phyloP scores from a whole-genome alignment of 2,888 invertebrate genomes.

The Brachyopa scutellaris region DNA sequence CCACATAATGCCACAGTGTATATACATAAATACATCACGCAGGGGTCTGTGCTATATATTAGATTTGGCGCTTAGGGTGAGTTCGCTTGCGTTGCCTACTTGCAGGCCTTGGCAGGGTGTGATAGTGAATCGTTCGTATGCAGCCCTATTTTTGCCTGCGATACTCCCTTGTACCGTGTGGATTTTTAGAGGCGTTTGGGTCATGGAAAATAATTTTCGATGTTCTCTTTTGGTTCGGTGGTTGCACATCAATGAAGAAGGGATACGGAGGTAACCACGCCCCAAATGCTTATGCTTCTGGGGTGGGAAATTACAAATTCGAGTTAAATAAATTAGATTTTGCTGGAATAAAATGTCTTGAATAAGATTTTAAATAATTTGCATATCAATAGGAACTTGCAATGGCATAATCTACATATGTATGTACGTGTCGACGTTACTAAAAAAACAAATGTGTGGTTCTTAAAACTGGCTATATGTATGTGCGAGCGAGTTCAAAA shows the following conservation, averaged over 20 bases:
- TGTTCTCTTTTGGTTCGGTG: slow-evolving; percentile 59
- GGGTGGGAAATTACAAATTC: slow-evolving; percentile 50
- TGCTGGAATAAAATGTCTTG: background rate
- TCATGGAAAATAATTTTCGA: slow-evolving; percentile 71
- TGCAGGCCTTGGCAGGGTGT: slow-evolving; percentile 68
- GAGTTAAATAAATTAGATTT: slow-evolving; percentile 33
- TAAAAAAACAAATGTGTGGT: too few relatives aligned
- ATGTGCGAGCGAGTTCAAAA: too few relatives aligned
- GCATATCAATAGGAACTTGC: too few relatives aligned
- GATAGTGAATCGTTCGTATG: slow-evolving; percentile 65
- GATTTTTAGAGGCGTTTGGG: slow-evolving; percentile 73
- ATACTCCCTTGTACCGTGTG: slow-evolving; percentile 73
- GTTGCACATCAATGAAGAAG: slow-evolving; percentile 67
- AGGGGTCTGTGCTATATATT: slow-evolving; percentile 44
- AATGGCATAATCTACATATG: too few relatives aligned
- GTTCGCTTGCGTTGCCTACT: slow-evolving; percentile 37
- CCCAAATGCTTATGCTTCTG: slow-evolving; percentile 48
- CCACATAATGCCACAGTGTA: slow-evolving; percentile 32
- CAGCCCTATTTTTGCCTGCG: slow-evolving; percentile 71
- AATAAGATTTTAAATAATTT: slow-evolving; percentile 6
- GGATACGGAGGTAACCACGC: slow-evolving; percentile 67
- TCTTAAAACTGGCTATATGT: too few relatives aligned
- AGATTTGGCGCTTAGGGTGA: slow-evolving; percentile 53
- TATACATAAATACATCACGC: slow-evolving; percentile 31
- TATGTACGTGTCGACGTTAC: too few relatives aligned